A percentile compares a stretch with the other conserved stretches of the same genome.
phyloP scores from a whole-genome alignment of 30 jellyfish, hydroid and myxozoan species.

The Clytia hemisphaerica region DNA sequence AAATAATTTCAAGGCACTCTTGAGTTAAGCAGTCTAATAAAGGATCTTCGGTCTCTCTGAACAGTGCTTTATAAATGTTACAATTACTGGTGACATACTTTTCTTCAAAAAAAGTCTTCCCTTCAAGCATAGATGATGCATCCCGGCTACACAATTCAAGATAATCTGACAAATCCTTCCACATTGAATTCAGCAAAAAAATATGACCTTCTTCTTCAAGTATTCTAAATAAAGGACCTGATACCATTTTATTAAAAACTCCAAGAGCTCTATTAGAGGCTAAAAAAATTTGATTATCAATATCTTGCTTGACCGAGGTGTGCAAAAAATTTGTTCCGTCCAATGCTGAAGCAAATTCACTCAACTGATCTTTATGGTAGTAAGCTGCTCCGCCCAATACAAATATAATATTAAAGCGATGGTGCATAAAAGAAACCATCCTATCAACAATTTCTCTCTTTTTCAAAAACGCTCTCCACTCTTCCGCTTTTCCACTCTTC shows the following conservation, averaged over 20 bases:
- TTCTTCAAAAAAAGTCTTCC: no score
- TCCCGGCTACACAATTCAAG: not conserved
- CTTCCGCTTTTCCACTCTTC: conserved; percentile 26
- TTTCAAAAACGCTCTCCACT: conserved; percentile 14
- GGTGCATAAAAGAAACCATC: conserved; percentile 17
- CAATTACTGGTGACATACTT: not conserved
- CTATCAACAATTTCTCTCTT: not conserved
- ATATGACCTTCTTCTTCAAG: conserved; percentile 30
- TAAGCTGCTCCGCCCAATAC: conserved; percentile 22
- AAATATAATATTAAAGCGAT: conserved; percentile 17
- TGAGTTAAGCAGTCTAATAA: conserved; percentile 13
- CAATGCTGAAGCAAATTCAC: not conserved
- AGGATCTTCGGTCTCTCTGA: conserved; percentile 4
- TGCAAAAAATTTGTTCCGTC: conserved; percentile 2
- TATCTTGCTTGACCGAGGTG: conserved; percentile 1
- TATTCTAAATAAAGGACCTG: conserved; percentile 24
- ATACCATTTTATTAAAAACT: conserved; percentile 16
- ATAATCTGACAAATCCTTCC: not conserved
- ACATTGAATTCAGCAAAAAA: not conserved
- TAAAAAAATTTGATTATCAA: conserved; percentile 15
- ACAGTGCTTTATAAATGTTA: not conserved
- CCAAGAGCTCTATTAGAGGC: conserved; percentile 23
- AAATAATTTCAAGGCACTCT: conserved; percentile 10
- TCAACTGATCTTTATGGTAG: conserved; percentile 3
- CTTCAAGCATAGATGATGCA: conserved; percentile 18